Percentiles rank a stretch among this genome's conserved stretches.
These are phyloP conservation scores for Catharus fuscescens DNA, from an alignment of 2,113 vertebrate species.

Conservation along the genomic window DNA sequence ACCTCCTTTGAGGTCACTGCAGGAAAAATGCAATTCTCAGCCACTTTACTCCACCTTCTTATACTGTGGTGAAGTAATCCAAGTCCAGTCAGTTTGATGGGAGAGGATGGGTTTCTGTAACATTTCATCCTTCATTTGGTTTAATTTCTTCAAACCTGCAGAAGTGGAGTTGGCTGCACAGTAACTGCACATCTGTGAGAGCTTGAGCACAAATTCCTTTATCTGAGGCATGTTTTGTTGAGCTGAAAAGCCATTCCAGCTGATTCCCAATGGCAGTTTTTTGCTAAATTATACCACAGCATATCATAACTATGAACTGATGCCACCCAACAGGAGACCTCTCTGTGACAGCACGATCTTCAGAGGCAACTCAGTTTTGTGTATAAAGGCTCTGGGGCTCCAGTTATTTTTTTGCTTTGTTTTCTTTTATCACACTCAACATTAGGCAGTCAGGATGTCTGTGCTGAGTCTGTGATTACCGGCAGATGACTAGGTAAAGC, in stretches of 20 bases:
- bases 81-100: accelerated
- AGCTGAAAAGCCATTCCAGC: not conserved
- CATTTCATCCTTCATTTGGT: not conserved
- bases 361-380: not conserved
- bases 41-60: not conserved
- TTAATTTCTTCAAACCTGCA: not conserved
- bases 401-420: not conserved
- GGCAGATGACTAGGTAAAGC: not conserved
- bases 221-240: not conserved
- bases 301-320: not conserved
- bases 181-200: not conserved
- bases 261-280: not conserved
- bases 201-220: not conserved
- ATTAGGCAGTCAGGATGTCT: not conserved
- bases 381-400: not conserved
- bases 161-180: not conserved
- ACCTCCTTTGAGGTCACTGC: not conserved
- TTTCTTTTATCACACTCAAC: not conserved
- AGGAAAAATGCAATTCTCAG: not conserved
- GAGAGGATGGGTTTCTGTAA: not conserved
- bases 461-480: not conserved
- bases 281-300: not conserved
- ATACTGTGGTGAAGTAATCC: not conserved
- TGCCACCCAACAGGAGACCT: not conserved
- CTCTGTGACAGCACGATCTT: not conserved